Evolutionary conservation across 1,140 invertebrate species (phyloP).

Genomic region (Ooceraea biroi): DNA sequence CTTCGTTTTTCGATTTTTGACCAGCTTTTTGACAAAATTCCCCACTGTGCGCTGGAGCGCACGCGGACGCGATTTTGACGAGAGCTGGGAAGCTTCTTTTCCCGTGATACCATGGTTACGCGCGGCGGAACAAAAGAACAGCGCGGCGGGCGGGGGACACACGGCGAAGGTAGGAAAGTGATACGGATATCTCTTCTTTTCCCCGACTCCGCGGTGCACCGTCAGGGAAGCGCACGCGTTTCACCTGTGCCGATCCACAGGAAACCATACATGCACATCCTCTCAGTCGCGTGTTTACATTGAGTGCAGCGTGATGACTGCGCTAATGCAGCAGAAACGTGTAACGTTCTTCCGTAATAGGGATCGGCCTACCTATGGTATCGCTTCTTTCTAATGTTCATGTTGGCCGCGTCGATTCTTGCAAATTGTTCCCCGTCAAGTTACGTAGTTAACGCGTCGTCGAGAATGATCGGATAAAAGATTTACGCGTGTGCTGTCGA

Average conservation of each 20-base stretch:
- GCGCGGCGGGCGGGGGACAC: conserved; percentile 33
- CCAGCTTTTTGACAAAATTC: no score
- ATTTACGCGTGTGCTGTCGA: not conserved
- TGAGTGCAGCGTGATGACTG: conserved; percentile 63
- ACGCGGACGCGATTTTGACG: not conserved
- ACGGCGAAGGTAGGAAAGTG: conserved; percentile 69
- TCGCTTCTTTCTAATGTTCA: not conserved
- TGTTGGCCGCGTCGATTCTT: not conserved
- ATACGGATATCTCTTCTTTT: conserved; percentile 76
- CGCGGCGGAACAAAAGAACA: conserved; percentile 61
- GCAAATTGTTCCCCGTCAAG: not conserved
- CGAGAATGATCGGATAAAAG: not conserved
- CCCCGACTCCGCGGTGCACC: conserved; percentile 68
- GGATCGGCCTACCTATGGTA: not conserved
- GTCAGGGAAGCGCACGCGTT: conserved; percentile 78
- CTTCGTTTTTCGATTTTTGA: no score
- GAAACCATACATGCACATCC: conserved; percentile 73
- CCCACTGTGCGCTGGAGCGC: no score
- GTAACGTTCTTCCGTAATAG: conserved; percentile 12
- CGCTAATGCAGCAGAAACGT: conserved; percentile 14
- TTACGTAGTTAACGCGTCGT: not conserved
- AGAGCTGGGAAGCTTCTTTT: conserved; percentile 10
- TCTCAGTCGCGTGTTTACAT: conserved; percentile 81
- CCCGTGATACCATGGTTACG: conserved; percentile 63
- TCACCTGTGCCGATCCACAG: conserved; percentile 81